A percentile compares a stretch with the other conserved stretches of the same genome.
These are phyloP conservation scores for Colinus virginianus DNA, from an alignment of 2,113 vertebrate genomes.

Conservation along the genomic window DNA sequence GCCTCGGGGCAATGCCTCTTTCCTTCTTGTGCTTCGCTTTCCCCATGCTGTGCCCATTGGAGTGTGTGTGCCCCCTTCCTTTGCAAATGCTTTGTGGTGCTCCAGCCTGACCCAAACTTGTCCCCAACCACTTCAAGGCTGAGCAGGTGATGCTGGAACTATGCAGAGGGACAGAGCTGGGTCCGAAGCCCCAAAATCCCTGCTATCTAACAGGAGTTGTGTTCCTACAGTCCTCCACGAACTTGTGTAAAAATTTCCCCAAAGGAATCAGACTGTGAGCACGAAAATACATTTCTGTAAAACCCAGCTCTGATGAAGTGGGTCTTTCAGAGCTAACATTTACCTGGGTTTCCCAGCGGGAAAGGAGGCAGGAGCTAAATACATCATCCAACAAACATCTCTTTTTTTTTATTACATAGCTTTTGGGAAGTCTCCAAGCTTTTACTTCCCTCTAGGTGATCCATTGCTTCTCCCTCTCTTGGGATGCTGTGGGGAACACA, in stretches of 20 bases:
- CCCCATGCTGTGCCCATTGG: not conserved
- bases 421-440: not conserved
- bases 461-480: not conserved
- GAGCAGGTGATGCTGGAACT: not conserved
- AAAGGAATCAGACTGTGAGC: not conserved
- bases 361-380: conserved; percentile 7
- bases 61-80: not conserved
- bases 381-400: not conserved
- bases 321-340: conserved; percentile 4
- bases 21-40: not conserved
- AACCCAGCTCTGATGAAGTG: not conserved
- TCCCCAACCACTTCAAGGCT: not conserved
- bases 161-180: not conserved
- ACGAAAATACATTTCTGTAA: not conserved
- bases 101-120: not conserved
- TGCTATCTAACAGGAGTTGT: not conserved
- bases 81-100: not conserved
- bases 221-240: not conserved
- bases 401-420: not conserved
- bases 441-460: not conserved
- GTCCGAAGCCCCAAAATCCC: not conserved
- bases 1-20: not conserved
- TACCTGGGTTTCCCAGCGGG: not conserved
- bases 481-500: not conserved
- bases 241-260: not conserved